Evolutionary conservation across 30 jellyfish, hydroid and myxozoan genomes (phyloP).

Genomic region (Hydractinia symbiolongicarpus): DNA sequence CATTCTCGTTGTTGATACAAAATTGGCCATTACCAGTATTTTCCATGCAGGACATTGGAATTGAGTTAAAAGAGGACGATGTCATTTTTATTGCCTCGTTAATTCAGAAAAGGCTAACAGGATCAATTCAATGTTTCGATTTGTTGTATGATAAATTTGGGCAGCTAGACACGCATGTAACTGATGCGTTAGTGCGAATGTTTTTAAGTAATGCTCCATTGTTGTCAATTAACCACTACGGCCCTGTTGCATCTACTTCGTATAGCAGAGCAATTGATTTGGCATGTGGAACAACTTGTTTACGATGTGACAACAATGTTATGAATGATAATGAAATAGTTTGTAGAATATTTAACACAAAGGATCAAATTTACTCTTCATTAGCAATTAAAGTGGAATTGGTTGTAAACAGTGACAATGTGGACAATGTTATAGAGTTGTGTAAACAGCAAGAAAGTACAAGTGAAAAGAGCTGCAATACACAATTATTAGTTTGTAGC

Average conservation of each 20-base stretch:
- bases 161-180: slow-evolving; percentile 3
- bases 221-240: slow-evolving; percentile 14
- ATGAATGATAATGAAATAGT: not conserved
- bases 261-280: not conserved
- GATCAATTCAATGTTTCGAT: slow-evolving; percentile 13
- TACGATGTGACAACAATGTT: not conserved
- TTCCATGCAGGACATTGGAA: slow-evolving; percentile 8
- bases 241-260: not conserved
- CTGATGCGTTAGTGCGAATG: slow-evolving; percentile 9
- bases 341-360: not conserved
- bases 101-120: slow-evolving; percentile 12
- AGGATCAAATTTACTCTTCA: not conserved
- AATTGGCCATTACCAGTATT: slow-evolving; percentile 18
- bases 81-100: slow-evolving; percentile 24
- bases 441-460: not conserved
- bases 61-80: slow-evolving; percentile 24
- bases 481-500: not conserved
- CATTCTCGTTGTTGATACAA: slow-evolving; percentile 5
- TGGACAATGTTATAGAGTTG: not conserved
- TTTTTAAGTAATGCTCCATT: not conserved
- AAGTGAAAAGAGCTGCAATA: not conserved
- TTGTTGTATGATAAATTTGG: slow-evolving; percentile 16
- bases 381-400: slow-evolving; percentile 17
- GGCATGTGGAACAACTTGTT: not conserved
- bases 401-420: slow-evolving; percentile 8